Conservation (phyloP, 1,140 invertebrate genomes). For the Platyscapa corneri region DNA sequence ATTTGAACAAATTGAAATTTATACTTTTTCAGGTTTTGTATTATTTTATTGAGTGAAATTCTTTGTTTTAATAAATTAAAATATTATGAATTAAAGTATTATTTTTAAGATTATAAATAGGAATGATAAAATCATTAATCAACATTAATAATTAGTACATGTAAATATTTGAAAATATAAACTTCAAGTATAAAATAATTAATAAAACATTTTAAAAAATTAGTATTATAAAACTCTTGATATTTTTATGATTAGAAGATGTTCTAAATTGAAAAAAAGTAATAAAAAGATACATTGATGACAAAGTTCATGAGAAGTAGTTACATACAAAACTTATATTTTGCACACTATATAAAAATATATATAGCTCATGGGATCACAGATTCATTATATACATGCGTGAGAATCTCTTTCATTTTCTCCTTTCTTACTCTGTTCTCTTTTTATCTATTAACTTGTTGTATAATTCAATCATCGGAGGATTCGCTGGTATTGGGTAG, state of each 20-base stretch:
- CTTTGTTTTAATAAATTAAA: no score
- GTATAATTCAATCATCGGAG: conserved; percentile 60
- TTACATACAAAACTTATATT: conserved; percentile 26
- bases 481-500: conserved; percentile 62
- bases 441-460: background rate
- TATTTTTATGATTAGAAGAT: conserved; percentile 1
- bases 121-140: background rate
- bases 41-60: no score
- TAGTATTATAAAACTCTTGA: background rate
- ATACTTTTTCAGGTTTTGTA: no score
- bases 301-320: background rate
- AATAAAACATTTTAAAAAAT: background rate
- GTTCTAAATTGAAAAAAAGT: conserved; percentile 14
- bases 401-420: conserved; percentile 33
- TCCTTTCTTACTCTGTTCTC: background rate
- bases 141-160: background rate
- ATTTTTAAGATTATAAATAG: no score
- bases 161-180: background rate
- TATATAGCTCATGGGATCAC: conserved; percentile 64
- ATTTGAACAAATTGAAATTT: no score
- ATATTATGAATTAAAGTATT: no score
- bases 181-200: background rate
- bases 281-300: background rate
- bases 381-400: conserved; percentile 66
- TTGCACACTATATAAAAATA: conserved; percentile 48